A percentile compares a stretch with the other conserved stretches of the same genome.
Evolutionary conservation across 2,797 vertebrate species (phyloP).

Genomic region (Darevskia mixta): DNA sequence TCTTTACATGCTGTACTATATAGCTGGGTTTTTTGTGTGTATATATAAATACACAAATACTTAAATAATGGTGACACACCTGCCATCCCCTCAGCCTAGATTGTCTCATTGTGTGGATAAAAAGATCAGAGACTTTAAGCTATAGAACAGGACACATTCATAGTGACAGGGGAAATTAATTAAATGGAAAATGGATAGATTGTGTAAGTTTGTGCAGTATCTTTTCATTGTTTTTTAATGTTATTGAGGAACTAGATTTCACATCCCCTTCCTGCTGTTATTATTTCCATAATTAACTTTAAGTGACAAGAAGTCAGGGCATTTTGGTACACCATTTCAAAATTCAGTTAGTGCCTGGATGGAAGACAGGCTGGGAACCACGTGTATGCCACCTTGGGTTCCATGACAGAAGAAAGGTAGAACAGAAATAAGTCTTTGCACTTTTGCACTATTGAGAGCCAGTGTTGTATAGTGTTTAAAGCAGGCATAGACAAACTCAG

Average conservation of each 20-base stretch:
- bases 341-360: not conserved
- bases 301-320: not conserved
- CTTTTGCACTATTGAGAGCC: too few relatives aligned
- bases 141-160: not conserved
- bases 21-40: not conserved
- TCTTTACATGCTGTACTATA: not conserved
- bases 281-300: not conserved
- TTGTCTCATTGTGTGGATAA: not conserved
- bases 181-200: not conserved
- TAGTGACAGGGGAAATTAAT: not conserved
- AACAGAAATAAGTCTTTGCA: too few relatives aligned
- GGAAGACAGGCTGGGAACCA: too few relatives aligned
- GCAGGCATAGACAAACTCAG: too few relatives aligned
- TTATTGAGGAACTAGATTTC: not conserved
- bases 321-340: constrained; percentile 26
- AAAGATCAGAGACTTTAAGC: constrained; percentile 7
- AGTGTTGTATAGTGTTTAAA: too few relatives aligned
- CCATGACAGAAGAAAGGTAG: too few relatives aligned
- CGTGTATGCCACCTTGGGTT: too few relatives aligned
- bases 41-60: not conserved
- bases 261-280: not conserved
- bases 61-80: not conserved
- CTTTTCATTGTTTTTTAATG: constrained; percentile 23
- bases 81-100: not conserved
- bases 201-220: not conserved